Base-by-base conservation (phyloP, 37 sponge, comb jelly and placozoan species). In the Cliona cf. orientalis region DNA sequence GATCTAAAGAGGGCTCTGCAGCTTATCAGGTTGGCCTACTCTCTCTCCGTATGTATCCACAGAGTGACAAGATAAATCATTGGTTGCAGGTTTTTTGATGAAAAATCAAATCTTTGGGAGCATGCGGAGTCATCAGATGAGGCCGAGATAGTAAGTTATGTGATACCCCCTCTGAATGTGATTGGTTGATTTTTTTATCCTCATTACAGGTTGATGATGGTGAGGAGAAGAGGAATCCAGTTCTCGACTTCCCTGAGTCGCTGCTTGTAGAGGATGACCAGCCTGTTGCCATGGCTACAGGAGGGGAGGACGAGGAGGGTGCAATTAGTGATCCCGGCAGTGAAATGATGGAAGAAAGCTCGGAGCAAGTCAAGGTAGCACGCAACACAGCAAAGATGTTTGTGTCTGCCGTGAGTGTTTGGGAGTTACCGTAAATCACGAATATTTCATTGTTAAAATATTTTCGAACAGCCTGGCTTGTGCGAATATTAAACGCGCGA, bases 51-150 rank as follows among this genome's bases (percentile, higher is more conserved):
- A 31, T 12, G 69, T 33, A 67, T 67, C 40, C 37, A 3, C 9
- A 34, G 40, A 6, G 17, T 5, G 4, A 21, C 33, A 32, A 32
- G 38, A 19, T 9, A 32, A 25, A 9, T 5, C 40, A 28, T 44
- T 71, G 46, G 5, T 32, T 42, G n/a, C 12, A 75, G 76, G 57
- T 57, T 57, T 42, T 53, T 91, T 34, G 97, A 97, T 71, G 75
- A 88, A 35, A 84, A 86, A 59, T 45, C 58, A 17, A 76, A 76
- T 19, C 69, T 96, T 44, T 96, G 91, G 94, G 71, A 90, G 75
- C 26, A 73, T 43, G 70, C 80, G n/a, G n/a, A n/a, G n/a, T n/a
- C n/a, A 3, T 66, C 68, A 11, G 81, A 66, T 9, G 71, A 36
- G 19, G 31, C 46, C 23, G 78, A 85, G 53, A 40, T 39, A 45